Percentiles rank a stretch among this genome's conserved stretches.
phyloP scores from a whole-genome alignment of 2,113 vertebrate genomes.

The Zosterops pallidus region DNA sequence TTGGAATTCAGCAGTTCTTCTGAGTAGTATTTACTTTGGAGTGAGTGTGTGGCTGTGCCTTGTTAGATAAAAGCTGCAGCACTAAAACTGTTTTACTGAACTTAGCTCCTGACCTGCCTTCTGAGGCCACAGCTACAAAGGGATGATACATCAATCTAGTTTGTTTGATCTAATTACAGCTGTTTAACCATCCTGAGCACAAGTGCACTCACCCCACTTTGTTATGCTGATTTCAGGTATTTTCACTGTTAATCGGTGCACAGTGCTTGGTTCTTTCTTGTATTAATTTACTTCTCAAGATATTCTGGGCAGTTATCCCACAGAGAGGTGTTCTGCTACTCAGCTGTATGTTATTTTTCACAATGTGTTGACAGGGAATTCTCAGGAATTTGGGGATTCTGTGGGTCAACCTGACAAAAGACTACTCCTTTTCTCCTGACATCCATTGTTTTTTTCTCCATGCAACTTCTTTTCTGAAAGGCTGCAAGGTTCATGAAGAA shows the following conservation, averaged over 20 bases:
- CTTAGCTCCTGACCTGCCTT: constrained; percentile 61
- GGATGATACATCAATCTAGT: constrained; percentile 20
- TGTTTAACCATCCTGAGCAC: constrained; percentile 37
- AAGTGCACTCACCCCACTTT: constrained; percentile 41
- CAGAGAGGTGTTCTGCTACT: neutral
- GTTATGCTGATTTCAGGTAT: constrained; percentile 61
- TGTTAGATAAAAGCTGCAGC: constrained; percentile 37
- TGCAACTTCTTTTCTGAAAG: neutral
- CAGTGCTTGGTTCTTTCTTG: neutral
- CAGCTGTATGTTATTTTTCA: neutral
- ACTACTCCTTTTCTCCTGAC: neutral
- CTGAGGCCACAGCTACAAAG: constrained; percentile 51
- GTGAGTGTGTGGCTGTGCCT: constrained; percentile 9
- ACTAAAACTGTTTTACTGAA: constrained; percentile 40
- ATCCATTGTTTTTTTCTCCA: neutral
- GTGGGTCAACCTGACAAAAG: neutral
- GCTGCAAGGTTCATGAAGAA: neutral
- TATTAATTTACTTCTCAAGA: constrained; percentile 28
- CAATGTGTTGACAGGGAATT: neutral
- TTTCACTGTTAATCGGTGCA: constrained; percentile 38
- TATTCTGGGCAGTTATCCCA: neutral
- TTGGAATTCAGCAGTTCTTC: neutral
- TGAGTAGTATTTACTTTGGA: neutral
- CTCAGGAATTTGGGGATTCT: neutral
- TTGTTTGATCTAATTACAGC: constrained; percentile 66